Conservation (phyloP, 1,140 invertebrate species). For the Drosophila paulistorum region DNA sequence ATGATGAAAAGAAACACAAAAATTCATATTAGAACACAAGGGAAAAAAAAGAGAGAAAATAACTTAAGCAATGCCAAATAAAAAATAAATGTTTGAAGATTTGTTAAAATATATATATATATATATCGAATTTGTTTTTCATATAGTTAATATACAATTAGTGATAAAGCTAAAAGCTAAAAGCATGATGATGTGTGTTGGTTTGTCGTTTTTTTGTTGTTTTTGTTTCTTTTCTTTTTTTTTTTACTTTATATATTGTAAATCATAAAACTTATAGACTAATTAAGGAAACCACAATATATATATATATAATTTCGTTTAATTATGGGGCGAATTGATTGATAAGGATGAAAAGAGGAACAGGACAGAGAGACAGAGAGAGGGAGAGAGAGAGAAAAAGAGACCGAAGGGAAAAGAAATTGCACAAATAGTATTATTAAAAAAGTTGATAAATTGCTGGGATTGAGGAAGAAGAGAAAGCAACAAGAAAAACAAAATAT, state of each 20-base stretch:
- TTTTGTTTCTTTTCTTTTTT: slow-evolving; percentile 9
- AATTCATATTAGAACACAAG: no score
- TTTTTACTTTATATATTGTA: neutral
- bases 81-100: slow-evolving; percentile 40
- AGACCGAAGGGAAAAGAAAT: slow-evolving; percentile 33
- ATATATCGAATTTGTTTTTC: slow-evolving; percentile 26
- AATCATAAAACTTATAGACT: slow-evolving; percentile 61
- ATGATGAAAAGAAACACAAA: slow-evolving; percentile 10
- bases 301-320: slow-evolving; percentile 21
- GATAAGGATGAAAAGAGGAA: slow-evolving; percentile 13
- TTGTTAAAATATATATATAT: slow-evolving; percentile 37
- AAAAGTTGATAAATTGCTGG: no score
- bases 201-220: neutral
- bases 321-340: slow-evolving; percentile 13
- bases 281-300: slow-evolving; percentile 76
- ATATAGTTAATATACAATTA: slow-evolving; percentile 45
- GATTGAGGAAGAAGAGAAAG: neutral
- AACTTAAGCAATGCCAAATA: slow-evolving; percentile 54
- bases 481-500: neutral
- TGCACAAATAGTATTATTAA: slow-evolving; percentile 42
- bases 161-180: slow-evolving; percentile 23
- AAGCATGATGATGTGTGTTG: slow-evolving; percentile 20
- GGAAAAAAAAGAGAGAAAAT: slow-evolving; percentile 31
- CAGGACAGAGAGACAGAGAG: no score
- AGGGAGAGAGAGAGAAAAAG: neutral